These are phyloP conservation scores for Xerus inauris DNA, from an alignment of 2,113 vertebrate genomes.

Conservation along the genomic window DNA sequence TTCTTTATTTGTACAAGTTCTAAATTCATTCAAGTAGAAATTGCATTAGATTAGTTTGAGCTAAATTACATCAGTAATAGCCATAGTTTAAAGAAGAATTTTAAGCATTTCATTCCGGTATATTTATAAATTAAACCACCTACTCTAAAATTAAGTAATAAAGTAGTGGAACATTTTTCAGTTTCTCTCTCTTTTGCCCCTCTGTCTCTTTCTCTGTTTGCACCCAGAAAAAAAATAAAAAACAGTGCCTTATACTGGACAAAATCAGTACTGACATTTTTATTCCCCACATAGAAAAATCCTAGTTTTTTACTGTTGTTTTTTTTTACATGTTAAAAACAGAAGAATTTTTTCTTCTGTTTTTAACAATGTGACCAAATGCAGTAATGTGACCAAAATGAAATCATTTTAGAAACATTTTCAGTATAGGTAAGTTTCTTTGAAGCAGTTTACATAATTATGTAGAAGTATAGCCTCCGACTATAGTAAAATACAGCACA, in stretches of 20 bases:
- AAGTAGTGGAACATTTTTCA: background rate
- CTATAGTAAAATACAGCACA: slow-evolving; percentile 41
- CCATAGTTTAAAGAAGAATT: slow-evolving; percentile 63
- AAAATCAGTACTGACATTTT: background rate
- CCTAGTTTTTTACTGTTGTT: slow-evolving; percentile 53
- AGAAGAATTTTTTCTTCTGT: slow-evolving; percentile 43
- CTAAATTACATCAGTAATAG: slow-evolving; percentile 51
- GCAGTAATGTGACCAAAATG: slow-evolving; percentile 65
- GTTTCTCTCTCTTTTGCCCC: background rate
- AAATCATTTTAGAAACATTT: slow-evolving; percentile 74
- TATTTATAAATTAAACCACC: slow-evolving; percentile 67
- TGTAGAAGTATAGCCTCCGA: slow-evolving; percentile 48
- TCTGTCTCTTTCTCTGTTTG: background rate
- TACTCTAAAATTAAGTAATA: slow-evolving; percentile 59
- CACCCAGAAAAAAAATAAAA: background rate
- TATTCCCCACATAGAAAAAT: background rate
- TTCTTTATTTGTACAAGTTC: slow-evolving; percentile 42
- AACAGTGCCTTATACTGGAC: background rate
- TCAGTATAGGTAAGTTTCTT: slow-evolving; percentile 72
- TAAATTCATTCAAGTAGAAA: slow-evolving; percentile 55
- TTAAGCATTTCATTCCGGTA: slow-evolving; percentile 53
- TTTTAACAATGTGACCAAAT: too few species aligned
- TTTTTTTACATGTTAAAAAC: slow-evolving; percentile 6
- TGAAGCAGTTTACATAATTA: slow-evolving; percentile 49
- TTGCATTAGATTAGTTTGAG: slow-evolving; percentile 59